Evolutionary conservation across 2,797 vertebrate genomes (phyloP), one percentile per base, ranked within the genome.

Genomic region (Gymnoscopelus microlampas): DNA sequence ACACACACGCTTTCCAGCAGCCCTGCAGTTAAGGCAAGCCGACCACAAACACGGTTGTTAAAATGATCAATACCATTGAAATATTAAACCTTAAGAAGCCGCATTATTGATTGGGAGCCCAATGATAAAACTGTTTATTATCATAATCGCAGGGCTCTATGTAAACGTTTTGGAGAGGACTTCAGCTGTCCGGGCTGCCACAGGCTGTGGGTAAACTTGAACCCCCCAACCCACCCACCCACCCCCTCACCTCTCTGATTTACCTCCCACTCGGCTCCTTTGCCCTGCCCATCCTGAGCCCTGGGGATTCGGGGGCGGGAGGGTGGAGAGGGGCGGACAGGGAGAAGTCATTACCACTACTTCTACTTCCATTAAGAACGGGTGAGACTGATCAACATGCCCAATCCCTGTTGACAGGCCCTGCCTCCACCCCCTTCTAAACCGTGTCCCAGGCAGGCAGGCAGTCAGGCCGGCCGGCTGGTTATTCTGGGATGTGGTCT

Each of bases 121-220:
- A 92, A 96, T 97, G 96, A 97, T 98, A 96, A 96, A 98, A 96
- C 91, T 93, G 95, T 98, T 98, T 97, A 97, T 96, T 96, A 96
- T 95, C 94, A 95, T 90, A 90, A 91, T 92, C 90, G 88, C 87
- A 68, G 79, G 76, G 87, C 84, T 92, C 84, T 83, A 88, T 91
- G 90, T 88, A 90, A 91, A 91, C 86, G 80, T 89, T 91, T 82
- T 70, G 54, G 70, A 85, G 59, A 87, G 77, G 77, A 79, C n/a
- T 32, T 70, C 78, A 77, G 74, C 71, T 71, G 70, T 76, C 59
- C 73, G 24, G 8, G 81, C 51, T 26, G 65, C 35, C 3, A 65
- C 57, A 8, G 24, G 54, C 62, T 69, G 35, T 58, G 68, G 75
- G 58, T 68, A 62, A 70, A 79, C 62, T 63, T 19, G 61, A 65